A percentile compares a stretch with the other conserved stretches of the same genome.
Evolutionary conservation across 2,888 invertebrate genomes (phyloP).

Genomic region (Pterostichus madidus): DNA sequence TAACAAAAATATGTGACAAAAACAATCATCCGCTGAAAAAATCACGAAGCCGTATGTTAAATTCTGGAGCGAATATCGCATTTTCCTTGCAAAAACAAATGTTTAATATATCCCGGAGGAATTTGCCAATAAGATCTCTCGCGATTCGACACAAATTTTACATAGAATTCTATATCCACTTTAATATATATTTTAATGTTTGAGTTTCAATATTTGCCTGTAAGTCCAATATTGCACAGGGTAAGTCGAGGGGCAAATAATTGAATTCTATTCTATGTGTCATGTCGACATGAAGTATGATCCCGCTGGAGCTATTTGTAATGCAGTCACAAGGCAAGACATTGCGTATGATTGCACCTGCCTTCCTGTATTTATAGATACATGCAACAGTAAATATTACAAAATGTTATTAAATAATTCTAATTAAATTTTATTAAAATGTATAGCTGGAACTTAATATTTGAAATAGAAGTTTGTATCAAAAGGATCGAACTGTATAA

Average conservation of each 20-base stretch:
- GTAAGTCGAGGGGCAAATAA: conserved; percentile 57
- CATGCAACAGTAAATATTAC: neutral
- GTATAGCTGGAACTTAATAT: too few relatives aligned
- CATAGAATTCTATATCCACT: conserved; percentile 57
- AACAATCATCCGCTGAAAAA: neutral
- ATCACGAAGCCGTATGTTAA: neutral
- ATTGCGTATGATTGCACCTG: conserved; percentile 4
- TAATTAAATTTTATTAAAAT: too few relatives aligned
- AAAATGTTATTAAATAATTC: neutral
- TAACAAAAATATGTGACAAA: neutral
- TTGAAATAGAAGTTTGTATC: too few relatives aligned
- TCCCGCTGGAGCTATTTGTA: conserved; percentile 57
- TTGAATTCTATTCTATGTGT: conserved; percentile 62
- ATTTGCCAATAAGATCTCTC: conserved; percentile 61
- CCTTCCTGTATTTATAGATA: conserved; percentile 6
- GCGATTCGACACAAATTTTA: conserved; percentile 52
- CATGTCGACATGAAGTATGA: conserved; percentile 52
- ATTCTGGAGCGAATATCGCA: conserved; percentile 7
- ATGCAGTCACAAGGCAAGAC: conserved; percentile 4
- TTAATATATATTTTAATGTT: conserved; percentile 67
- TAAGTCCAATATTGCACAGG: conserved; percentile 53
- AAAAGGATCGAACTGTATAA: too few relatives aligned
- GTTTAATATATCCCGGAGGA: conserved; percentile 62
- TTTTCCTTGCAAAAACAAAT: conserved; percentile 47
- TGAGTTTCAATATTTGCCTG: conserved; percentile 62